A percentile compares a stretch with the other conserved stretches of the same genome.
Evolutionary conservation across 2,888 invertebrate genomes (phyloP).

Genomic region (Thereva nobilitata): DNA sequence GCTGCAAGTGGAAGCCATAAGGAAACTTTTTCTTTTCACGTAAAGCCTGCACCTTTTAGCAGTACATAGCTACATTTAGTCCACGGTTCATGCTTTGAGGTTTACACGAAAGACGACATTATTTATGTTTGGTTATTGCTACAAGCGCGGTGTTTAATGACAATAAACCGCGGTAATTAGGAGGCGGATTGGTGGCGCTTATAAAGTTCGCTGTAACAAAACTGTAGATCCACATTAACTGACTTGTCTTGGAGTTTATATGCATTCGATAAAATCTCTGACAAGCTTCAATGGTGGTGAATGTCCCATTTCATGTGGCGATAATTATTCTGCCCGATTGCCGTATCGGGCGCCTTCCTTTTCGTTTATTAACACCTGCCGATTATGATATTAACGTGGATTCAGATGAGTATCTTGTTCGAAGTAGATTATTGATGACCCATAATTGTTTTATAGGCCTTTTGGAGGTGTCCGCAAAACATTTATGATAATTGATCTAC

Average conservation of each 20-base stretch:
- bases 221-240: not conserved
- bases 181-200: constrained; percentile 21
- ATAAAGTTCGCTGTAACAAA: not conserved
- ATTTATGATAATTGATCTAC: constrained; percentile 17
- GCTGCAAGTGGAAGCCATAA: too few species aligned
- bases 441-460: constrained; percentile 26
- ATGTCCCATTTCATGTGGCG: constrained; percentile 17
- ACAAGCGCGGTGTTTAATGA: constrained; percentile 19
- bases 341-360: constrained; percentile 1
- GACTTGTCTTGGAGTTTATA: not conserved
- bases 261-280: constrained; percentile 13
- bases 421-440: constrained; percentile 27
- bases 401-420: constrained; percentile 1
- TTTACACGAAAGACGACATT: not conserved
- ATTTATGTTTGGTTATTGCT: constrained; percentile 14
- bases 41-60: constrained; percentile 8
- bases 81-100: not conserved
- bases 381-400: constrained; percentile 10
- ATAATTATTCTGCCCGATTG: constrained; percentile 22
- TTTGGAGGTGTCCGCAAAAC: constrained; percentile 8
- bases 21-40: not conserved
- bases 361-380: constrained; percentile 10
- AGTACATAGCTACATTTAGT: constrained; percentile 3
- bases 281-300: constrained; percentile 13
- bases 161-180: constrained; percentile 23